Evolutionary conservation across 2,888 invertebrate genomes (phyloP).

Genomic region (Spialia ferax): DNA sequence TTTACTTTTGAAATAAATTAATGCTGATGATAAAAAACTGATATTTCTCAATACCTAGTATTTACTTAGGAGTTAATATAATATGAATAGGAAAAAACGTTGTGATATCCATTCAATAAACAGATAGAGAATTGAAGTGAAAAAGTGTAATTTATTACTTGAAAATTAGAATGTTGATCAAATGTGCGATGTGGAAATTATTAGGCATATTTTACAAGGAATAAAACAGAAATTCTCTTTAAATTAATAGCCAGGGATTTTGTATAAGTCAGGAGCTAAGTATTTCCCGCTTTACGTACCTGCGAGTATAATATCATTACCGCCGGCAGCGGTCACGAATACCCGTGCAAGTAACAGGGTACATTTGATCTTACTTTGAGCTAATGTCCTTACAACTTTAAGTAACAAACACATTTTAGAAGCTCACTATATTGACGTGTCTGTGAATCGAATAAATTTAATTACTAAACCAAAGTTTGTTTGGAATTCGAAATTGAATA

Average conservation of each 20-base stretch:
- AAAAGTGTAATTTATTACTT: too few species aligned
- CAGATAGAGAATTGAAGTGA: too few species aligned
- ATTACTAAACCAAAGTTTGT: too few species aligned
- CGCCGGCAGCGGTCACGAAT: constrained; percentile 72
- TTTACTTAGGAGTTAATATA: not conserved
- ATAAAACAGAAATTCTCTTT: not conserved
- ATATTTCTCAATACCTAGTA: not conserved
- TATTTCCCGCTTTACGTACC: constrained; percentile 51
- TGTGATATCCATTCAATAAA: too few species aligned
- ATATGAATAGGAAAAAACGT: not conserved
- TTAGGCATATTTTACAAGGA: not conserved
- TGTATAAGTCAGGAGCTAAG: constrained; percentile 51
- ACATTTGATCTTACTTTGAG: constrained; percentile 15
- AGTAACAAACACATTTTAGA: constrained; percentile 1
- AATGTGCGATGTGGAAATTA: not conserved
- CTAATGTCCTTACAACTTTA: constrained; percentile 19
- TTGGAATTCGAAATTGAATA: too few species aligned
- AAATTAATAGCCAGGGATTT: constrained; percentile 45
- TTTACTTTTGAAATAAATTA: not conserved
- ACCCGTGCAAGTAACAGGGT: constrained; percentile 41
- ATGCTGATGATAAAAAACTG: not conserved
- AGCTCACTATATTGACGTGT: not conserved
- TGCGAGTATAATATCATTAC: constrained; percentile 52
- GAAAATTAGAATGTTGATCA: too few species aligned
- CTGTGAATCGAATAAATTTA: not conserved